These are phyloP conservation scores for Pristionchus fissidentatus DNA, from an alignment of 2,888 invertebrate species.

Conservation along the genomic window DNA sequence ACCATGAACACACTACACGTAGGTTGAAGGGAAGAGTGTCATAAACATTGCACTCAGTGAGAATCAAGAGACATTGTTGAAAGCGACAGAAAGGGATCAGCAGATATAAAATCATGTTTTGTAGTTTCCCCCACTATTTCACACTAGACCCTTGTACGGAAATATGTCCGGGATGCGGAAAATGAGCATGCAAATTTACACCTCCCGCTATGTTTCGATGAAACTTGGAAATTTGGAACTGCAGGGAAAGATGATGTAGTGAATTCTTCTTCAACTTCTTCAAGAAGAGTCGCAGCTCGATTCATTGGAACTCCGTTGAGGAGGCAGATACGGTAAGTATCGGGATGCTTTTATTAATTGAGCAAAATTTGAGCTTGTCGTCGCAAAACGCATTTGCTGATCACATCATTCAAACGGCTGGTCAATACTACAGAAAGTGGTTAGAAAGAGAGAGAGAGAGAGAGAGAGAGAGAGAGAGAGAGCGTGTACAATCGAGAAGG, in stretches of 20 bases:
- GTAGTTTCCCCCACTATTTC: background rate
- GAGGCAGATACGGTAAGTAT: slow-evolving; percentile 29
- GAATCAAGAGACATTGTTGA: no score
- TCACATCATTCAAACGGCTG: no score
- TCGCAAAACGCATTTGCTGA: no score
- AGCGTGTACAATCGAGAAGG: no score
- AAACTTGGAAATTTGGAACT: background rate
- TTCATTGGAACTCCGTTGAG: slow-evolving; percentile 30
- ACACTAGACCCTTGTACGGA: background rate
- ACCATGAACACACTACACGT: no score
- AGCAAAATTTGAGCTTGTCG: no score
- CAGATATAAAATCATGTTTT: background rate
- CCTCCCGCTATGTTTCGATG: background rate
- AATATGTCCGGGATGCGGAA: background rate
- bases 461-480: no score
- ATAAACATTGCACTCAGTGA: background rate
- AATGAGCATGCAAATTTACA: background rate
- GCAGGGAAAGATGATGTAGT: slow-evolving; percentile 1
- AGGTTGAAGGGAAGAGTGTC: no score
- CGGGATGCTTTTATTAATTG: background rate
- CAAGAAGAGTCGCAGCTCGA: slow-evolving; percentile 2
- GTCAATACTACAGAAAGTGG: no score
- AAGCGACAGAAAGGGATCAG: no score
- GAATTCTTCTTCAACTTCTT: background rate
- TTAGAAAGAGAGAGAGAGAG: no score